A percentile compares a stretch with the other conserved stretches of the same genome.
phyloP scores from a whole-genome alignment of 2,888 invertebrate genomes.

The Macrophya annulata region DNA sequence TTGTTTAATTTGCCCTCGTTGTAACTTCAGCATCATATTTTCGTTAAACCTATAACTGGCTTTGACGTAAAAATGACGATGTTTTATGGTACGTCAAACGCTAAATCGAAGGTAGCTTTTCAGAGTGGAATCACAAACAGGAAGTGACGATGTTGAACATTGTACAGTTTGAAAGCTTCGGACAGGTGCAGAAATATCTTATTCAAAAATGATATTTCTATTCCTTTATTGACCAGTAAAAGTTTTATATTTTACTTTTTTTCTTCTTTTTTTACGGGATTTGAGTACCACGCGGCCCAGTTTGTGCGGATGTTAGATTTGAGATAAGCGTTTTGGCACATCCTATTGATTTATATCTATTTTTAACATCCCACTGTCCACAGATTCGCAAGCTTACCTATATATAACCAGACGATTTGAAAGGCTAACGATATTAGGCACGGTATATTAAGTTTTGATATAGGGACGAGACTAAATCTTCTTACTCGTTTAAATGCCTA shows the following conservation, averaged over 20 bases:
- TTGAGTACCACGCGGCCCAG: neutral
- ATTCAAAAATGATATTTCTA: neutral
- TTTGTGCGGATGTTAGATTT: constrained; percentile 13
- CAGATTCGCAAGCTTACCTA: constrained; percentile 21
- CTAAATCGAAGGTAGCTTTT: neutral
- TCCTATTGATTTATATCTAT: constrained; percentile 48
- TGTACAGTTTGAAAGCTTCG: constrained; percentile 1
- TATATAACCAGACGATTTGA: constrained; percentile 22
- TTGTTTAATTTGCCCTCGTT: neutral
- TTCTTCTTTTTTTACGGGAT: neutral
- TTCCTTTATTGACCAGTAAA: neutral
- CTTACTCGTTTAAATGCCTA: neutral
- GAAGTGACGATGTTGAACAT: constrained; percentile 6
- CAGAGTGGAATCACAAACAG: neutral
- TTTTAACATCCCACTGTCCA: constrained; percentile 27
- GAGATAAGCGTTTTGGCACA: constrained; percentile 46
- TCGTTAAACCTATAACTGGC: neutral
- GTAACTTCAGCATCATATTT: neutral
- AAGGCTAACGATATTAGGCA: constrained; percentile 34
- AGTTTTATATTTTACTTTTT: neutral
- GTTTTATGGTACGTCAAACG: neutral
- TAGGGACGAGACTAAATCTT: constrained; percentile 14
- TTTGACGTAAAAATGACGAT: constrained; percentile 1
- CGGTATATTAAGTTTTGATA: constrained; percentile 9
- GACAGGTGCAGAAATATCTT: neutral